Percentiles rank a stretch among this genome's conserved stretches.
Conservation (phyloP, 2,113 vertebrate species). For the Apteryx mantelli region DNA sequence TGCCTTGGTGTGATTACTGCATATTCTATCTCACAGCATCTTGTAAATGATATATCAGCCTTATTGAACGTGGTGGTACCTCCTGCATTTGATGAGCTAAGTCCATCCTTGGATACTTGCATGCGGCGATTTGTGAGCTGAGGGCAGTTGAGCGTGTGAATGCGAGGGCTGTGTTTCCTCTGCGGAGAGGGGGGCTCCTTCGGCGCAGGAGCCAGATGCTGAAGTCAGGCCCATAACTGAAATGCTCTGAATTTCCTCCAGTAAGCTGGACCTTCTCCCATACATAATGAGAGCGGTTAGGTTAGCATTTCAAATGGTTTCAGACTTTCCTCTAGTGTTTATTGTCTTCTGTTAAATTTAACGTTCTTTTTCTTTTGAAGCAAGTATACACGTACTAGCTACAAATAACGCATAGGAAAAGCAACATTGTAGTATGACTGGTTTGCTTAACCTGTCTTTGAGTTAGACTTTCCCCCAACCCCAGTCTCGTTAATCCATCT, state of each 20-base stretch:
- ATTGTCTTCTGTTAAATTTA: not conserved
- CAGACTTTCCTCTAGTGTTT: not conserved
- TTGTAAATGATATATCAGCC: constrained; percentile 21
- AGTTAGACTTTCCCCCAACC: not conserved
- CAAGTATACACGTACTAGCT: not conserved
- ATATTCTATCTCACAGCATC: not conserved
- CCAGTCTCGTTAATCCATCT: not conserved
- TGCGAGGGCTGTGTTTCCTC: not conserved
- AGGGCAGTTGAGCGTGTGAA: fast-evolving
- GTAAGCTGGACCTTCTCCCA: not conserved
- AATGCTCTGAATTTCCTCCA: not conserved
- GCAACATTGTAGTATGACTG: not conserved
- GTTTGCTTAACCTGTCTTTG: not conserved
- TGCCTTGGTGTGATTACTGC: constrained; percentile 18
- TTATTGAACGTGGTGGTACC: not conserved
- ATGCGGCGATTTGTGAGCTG: fast-evolving
- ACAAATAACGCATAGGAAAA: not conserved
- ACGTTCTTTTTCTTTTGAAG: constrained; percentile 3
- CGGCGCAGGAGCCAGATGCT: not conserved
- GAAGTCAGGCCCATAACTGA: not conserved
- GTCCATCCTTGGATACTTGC: not conserved
- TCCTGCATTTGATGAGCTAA: not conserved
- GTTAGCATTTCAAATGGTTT: not conserved
- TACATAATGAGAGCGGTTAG: not conserved
- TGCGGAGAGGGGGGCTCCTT: not conserved